Evolutionary conservation across 2,888 invertebrate genomes (phyloP).

Genomic region (Leptopilina syphax): DNA sequence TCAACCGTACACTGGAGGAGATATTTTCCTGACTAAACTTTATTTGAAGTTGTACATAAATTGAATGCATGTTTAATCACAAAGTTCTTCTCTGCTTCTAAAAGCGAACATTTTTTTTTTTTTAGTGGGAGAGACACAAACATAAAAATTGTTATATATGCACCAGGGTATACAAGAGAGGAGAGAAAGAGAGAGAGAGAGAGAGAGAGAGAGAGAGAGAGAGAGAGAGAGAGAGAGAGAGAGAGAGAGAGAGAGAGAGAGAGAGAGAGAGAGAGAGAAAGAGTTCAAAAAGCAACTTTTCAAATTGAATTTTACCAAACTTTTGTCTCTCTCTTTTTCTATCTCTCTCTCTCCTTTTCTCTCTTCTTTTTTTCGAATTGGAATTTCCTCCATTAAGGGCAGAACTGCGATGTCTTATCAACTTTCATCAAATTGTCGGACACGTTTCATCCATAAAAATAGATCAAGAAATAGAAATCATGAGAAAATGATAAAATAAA

Average conservation of each 20-base stretch:
- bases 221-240: no score
- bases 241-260: background rate
- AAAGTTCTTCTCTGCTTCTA: background rate
- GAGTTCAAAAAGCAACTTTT: background rate
- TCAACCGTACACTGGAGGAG: background rate
- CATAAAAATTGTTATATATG: conserved; percentile 14
- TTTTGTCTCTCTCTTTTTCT: background rate
- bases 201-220: no score
- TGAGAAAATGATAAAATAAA: background rate
- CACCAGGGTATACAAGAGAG: background rate
- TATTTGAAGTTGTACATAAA: conserved; percentile 6
- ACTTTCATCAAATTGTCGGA: conserved; percentile 9
- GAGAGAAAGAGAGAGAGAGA: no score
- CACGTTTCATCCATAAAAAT: background rate
- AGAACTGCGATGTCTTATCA: background rate
- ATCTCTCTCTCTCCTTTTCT: no score
- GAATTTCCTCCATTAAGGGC: background rate
- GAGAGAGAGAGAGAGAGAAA: no score
- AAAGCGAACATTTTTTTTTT: background rate
- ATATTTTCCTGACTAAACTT: conserved; percentile 21
- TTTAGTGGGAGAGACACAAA: background rate
- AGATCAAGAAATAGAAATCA: background rate
- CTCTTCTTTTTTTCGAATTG: background rate
- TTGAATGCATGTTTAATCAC: conserved; percentile 22
- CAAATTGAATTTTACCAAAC: background rate